Evolutionary conservation across 1,140 invertebrate species (phyloP).

Genomic region (Drosophila baimaii): DNA sequence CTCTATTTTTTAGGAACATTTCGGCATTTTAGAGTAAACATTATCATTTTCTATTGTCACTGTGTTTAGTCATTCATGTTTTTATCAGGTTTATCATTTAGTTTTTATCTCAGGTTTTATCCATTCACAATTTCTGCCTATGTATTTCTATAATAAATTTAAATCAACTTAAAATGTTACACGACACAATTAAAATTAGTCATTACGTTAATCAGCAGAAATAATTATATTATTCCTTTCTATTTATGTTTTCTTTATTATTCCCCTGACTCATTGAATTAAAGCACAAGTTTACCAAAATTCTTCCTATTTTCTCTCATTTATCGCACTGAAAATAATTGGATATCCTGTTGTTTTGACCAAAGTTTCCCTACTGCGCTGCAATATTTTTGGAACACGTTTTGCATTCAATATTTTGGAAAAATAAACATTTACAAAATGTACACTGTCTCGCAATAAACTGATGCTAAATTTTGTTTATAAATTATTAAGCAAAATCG

Average conservation of each 20-base stretch:
- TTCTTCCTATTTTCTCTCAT: neutral
- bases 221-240: neutral
- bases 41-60: no score
- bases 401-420: slow-evolving; percentile 27
- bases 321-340: slow-evolving; percentile 5
- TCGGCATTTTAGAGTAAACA: neutral
- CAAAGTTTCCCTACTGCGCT: slow-evolving; percentile 22
- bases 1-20: neutral
- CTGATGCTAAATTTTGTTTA: slow-evolving; percentile 38
- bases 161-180: neutral
- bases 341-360: slow-evolving; percentile 34
- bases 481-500: slow-evolving; percentile 28
- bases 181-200: neutral
- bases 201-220: neutral
- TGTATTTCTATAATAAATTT: neutral
- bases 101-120: no score
- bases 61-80: no score
- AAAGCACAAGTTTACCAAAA: neutral
- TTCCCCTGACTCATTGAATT: slow-evolving; percentile 22
- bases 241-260: neutral
- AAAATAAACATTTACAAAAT: slow-evolving; percentile 44
- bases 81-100: no score
- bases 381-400: slow-evolving; percentile 18
- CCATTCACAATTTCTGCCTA: no score
- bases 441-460: slow-evolving; percentile 27